Evolutionary conservation across 2,888 invertebrate genomes (phyloP).

Genomic region (Acanthosepion lycidas): DNA sequence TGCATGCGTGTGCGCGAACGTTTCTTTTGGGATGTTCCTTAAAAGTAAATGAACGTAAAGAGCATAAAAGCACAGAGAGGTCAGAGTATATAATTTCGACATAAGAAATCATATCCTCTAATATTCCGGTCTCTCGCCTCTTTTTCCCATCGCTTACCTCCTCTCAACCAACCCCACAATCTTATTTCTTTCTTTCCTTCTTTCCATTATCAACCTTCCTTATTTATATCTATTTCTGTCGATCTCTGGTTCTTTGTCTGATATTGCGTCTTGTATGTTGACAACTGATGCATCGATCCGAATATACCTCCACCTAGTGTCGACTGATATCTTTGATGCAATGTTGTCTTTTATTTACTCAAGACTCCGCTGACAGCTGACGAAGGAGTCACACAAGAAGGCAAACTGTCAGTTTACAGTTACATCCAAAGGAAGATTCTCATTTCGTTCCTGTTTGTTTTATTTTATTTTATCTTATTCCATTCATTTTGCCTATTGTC

Average conservation of each 20-base stretch:
- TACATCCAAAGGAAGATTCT: neutral
- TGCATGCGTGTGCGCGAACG: neutral
- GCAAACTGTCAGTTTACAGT: neutral
- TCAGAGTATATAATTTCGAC: neutral
- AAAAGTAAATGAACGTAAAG: neutral
- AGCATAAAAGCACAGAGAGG: neutral
- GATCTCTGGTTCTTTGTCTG: neutral
- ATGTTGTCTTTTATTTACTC: neutral
- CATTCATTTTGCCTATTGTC: neutral
- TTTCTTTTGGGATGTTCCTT: neutral
- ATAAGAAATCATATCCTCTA: neutral
- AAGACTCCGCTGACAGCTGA: neutral
- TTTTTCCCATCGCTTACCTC: neutral
- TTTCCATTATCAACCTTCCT: neutral
- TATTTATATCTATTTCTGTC: neutral
- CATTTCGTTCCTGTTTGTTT: neutral
- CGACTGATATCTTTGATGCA: too few relatives aligned
- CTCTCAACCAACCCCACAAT: fast-evolving
- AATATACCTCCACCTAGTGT: neutral
- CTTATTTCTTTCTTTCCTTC: neutral
- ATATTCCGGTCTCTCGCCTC: neutral
- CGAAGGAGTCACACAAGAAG: neutral
- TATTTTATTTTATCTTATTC: neutral
- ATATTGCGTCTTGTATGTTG: neutral
- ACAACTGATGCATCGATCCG: constrained; percentile 33